Evolutionary conservation across 2,888 invertebrate genomes (phyloP), one percentile per base, ranked within the genome.

Genomic region (Mythimna ferrago): DNA sequence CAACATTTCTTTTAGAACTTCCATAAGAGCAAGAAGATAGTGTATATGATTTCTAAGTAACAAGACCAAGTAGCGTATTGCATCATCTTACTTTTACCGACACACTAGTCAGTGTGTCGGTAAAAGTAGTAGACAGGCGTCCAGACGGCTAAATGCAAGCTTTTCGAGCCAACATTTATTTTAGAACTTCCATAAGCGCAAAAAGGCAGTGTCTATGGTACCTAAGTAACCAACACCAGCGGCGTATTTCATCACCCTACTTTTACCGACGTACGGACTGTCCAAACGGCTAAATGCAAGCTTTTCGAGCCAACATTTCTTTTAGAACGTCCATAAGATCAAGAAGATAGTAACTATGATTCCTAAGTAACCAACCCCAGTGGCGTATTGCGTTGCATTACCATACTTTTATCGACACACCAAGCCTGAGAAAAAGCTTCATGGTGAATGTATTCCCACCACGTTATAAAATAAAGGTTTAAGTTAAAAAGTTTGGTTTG

Each of bases 31-130:
- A 10, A 14, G 38, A 38, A 38, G 7, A 7, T 7, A 38, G 35
- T 7, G 5, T 35, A 26, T 26, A 7, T 41, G 16, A 19, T 32
- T 16, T 41, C 6, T 51, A 26, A 11, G 61, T 32, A 41, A 48
- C 16, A 32, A 4, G 32, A 32, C 5, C 32, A 4, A 48, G n/a
- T 16, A 11, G 2, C 54, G 2, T 66, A 35, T 66, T 66, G 57
- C 66, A 57, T 76, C 57, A 76, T 21, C 32, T n/a, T 57, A 10
- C 38, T 21, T 65, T 74, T 26, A 19, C 35, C 14, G 44, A 2
- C 21, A 21, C 4, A 11, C 14, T 5, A 3, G 4, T 0, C 32
- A 32, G 32, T 32, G 32, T 32, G 32, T 32, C 32, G 3, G 3
- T 5, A 32, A 32, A 32, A 32, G 5, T 32, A 32, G 2, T 32